phyloP scores from a whole-genome alignment of 2,113 vertebrate genomes.

The Rhombomys opimus region DNA sequence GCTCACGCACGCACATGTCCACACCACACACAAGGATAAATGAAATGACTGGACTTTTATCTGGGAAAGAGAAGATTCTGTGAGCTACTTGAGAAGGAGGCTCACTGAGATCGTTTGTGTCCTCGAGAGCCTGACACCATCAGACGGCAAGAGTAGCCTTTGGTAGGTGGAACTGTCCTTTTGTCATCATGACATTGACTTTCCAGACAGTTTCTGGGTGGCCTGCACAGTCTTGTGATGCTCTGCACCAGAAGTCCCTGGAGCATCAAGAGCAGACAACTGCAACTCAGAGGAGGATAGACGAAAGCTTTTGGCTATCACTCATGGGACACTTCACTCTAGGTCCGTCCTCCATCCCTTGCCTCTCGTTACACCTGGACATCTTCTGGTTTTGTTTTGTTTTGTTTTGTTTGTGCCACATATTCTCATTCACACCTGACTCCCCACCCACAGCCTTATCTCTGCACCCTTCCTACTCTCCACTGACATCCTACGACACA shows the following conservation, averaged over 20 bases:
- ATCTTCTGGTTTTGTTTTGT: background rate
- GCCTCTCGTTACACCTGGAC: background rate
- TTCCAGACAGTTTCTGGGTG: background rate
- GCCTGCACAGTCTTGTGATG: background rate
- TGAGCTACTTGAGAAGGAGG: background rate
- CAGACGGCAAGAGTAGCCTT: background rate
- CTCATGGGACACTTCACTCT: background rate
- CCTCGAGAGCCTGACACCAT: background rate
- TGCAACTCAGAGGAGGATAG: background rate
- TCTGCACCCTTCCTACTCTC: background rate
- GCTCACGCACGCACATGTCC: no score
- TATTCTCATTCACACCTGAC: background rate
- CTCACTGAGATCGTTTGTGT: background rate
- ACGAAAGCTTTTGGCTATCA: background rate
- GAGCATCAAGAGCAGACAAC: background rate
- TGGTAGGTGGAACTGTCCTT: background rate
- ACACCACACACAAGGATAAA: no score
- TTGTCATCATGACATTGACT: background rate
- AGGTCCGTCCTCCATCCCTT: background rate
- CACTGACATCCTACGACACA: background rate
- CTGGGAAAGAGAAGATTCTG: background rate
- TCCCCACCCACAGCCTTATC: background rate
- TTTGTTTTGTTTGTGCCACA: background rate
- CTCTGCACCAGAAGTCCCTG: background rate
- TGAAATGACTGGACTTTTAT: background rate